Conservation (phyloP, 2,113 vertebrate species). For the Lasiurus cinereus region DNA sequence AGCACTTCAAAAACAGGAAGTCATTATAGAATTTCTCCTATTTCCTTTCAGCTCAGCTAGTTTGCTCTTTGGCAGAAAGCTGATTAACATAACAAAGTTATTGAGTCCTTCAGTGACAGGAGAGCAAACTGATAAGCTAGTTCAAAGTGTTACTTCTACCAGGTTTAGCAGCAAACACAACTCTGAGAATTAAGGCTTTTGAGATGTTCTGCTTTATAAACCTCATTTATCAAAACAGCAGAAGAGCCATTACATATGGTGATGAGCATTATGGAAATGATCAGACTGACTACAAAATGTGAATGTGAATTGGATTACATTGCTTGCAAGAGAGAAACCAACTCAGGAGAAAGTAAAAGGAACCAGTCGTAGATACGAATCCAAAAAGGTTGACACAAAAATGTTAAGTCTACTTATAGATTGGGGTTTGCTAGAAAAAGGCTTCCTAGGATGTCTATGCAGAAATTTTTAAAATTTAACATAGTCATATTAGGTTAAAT, state of each 20-base stretch:
- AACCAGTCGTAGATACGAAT: constrained; percentile 55
- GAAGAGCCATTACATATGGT: constrained; percentile 55
- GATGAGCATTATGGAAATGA: constrained; percentile 52
- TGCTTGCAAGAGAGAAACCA: constrained; percentile 55
- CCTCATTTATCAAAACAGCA: constrained; percentile 68
- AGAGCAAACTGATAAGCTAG: constrained; percentile 36
- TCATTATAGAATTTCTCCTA: background rate
- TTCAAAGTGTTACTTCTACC: constrained; percentile 35
- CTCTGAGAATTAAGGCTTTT: constrained; percentile 46
- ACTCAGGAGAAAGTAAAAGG: constrained; percentile 55
- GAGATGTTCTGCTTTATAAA: constrained; percentile 49
- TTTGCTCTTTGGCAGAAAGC: constrained; percentile 34
- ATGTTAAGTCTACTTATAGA: constrained; percentile 23
- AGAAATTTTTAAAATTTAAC: constrained; percentile 31
- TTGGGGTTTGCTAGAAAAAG: constrained; percentile 39
- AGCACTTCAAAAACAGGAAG: constrained; percentile 35
- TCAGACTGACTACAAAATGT: constrained; percentile 52
- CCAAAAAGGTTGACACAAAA: background rate
- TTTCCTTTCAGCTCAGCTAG: constrained; percentile 46
- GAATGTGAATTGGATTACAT: constrained; percentile 61
- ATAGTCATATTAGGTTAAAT: constrained; percentile 1
- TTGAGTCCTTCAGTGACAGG: background rate
- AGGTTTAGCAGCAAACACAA: background rate
- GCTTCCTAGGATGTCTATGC: background rate
- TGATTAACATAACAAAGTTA: constrained; percentile 12